These are phyloP conservation scores for Leptoteleia sp. DNA, from an alignment of 1,140 invertebrate species.

Conservation along the genomic window DNA sequence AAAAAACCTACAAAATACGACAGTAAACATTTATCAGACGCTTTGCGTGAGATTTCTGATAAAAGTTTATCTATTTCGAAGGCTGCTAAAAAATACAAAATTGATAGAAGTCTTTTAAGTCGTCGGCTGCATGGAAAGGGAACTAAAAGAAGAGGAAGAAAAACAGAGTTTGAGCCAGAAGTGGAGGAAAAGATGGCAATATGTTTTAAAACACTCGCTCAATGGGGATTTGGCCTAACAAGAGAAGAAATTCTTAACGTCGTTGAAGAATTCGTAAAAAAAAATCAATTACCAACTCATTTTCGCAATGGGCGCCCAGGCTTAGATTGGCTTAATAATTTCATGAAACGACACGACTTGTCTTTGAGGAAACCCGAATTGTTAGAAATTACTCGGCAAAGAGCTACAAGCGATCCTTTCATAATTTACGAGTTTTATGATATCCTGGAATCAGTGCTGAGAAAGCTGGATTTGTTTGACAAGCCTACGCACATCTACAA, in stretches of 20 bases:
- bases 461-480: slow-evolving; percentile 7
- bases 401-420: slow-evolving; percentile 37
- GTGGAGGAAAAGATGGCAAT: slow-evolving; percentile 15
- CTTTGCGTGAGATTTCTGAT: too few species aligned
- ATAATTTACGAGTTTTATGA: slow-evolving; percentile 52
- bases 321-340: slow-evolving; percentile 13
- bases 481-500: slow-evolving; percentile 33
- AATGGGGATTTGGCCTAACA: slow-evolving; percentile 24
- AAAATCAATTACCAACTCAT: slow-evolving; percentile 16
- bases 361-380: slow-evolving; percentile 28
- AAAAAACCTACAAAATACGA: too few species aligned
- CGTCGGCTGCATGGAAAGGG: slow-evolving; percentile 19
- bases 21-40: too few species aligned
- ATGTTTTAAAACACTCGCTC: slow-evolving; percentile 25
- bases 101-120: slow-evolving; percentile 25
- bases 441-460: neutral
- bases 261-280: slow-evolving; percentile 18
- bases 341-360: slow-evolving; percentile 22
- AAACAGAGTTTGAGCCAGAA: slow-evolving; percentile 1
- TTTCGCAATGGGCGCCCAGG: slow-evolving; percentile 13
- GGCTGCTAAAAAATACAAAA: neutral
- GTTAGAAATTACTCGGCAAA: slow-evolving; percentile 19
- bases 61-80: too few species aligned
- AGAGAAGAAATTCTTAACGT: slow-evolving; percentile 11
- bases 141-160: slow-evolving; percentile 23